A percentile compares a stretch with the other conserved stretches of the same genome.
phyloP scores from a whole-genome alignment of 2,888 invertebrate genomes.

The Lepidocyrtinus sp. region DNA sequence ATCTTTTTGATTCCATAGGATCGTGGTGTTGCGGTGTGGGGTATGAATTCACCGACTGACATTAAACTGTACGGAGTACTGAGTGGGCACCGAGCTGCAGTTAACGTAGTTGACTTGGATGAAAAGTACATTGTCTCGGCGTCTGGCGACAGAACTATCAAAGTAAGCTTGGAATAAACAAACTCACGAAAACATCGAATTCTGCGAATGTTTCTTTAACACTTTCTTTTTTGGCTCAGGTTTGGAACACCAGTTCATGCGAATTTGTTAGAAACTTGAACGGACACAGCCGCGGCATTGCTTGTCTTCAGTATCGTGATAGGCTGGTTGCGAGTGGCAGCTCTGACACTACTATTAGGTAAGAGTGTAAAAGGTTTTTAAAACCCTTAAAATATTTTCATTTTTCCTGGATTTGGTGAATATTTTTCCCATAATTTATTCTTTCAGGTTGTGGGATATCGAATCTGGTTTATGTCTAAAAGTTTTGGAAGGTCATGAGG shows the following conservation, averaged over 20 bases:
- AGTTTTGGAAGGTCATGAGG: conserved; percentile 98
- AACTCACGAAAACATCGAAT: too few relatives aligned
- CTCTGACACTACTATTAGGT: conserved; percentile 98
- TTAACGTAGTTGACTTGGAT: conserved; percentile 99
- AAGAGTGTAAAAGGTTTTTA: too few relatives aligned
- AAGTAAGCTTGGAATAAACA: too few relatives aligned
- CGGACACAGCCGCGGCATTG: conserved; percentile 99
- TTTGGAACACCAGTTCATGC: conserved; percentile 98
- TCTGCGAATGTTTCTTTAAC: too few relatives aligned
- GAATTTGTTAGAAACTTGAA: conserved; percentile 98
- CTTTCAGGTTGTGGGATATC: conserved; percentile 86
- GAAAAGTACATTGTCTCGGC: conserved; percentile 99
- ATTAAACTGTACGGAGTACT: conserved; percentile 95
- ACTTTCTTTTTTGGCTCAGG: too few relatives aligned
- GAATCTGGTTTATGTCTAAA: conserved; percentile 86
- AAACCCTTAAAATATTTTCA: too few relatives aligned
- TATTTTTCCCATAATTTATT: too few relatives aligned
- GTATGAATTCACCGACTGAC: conserved; percentile 98
- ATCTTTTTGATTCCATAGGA: conserved; percentile 82
- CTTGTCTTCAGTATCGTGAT: conserved; percentile 98
- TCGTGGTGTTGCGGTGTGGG: conserved; percentile 99
- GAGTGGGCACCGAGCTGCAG: conserved; percentile 99
- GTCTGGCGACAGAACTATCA: conserved; percentile 98
- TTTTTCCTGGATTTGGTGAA: conserved; percentile 23
- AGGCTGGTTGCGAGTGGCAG: conserved; percentile 98